Evolutionary conservation across 2,888 invertebrate species (phyloP).

Genomic region (Chymomyza caudatula): DNA sequence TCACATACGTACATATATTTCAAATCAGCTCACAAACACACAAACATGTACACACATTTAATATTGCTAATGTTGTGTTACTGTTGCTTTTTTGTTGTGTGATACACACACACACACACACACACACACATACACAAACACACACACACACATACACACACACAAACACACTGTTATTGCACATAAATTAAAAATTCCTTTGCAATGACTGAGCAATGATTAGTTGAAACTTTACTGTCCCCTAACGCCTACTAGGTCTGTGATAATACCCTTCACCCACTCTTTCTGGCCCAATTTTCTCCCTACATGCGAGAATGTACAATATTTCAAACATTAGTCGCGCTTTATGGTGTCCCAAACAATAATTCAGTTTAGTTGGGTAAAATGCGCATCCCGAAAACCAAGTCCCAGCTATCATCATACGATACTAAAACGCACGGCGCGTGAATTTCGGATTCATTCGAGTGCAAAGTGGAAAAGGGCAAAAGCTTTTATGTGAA

Average conservation of each 20-base stretch:
- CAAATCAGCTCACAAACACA: not conserved
- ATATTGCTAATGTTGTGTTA: not conserved
- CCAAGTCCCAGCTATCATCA: not conserved
- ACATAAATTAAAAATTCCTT: conserved; percentile 53
- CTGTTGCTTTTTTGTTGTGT: not conserved
- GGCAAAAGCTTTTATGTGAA: conserved; percentile 19
- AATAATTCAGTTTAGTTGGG: not conserved
- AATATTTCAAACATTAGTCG: not conserved
- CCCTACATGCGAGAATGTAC: too few species aligned
- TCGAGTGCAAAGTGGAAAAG: conserved; percentile 48
- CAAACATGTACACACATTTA: not conserved
- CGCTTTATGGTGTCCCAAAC: not conserved
- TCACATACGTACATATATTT: not conserved
- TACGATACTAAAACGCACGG: not conserved
- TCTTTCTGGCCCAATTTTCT: not conserved
- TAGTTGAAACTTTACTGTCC: conserved; percentile 32
- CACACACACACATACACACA: not conserved
- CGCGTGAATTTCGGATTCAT: conserved; percentile 48
- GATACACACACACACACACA: too few species aligned
- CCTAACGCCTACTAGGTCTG: not conserved
- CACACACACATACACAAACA: not conserved
- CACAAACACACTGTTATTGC: not conserved
- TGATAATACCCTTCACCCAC: not conserved
- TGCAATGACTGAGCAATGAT: conserved; percentile 59
- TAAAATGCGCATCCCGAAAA: not conserved